Base-by-base conservation (phyloP, 2,113 vertebrate species). In the Muntiacus reevesi region DNA sequence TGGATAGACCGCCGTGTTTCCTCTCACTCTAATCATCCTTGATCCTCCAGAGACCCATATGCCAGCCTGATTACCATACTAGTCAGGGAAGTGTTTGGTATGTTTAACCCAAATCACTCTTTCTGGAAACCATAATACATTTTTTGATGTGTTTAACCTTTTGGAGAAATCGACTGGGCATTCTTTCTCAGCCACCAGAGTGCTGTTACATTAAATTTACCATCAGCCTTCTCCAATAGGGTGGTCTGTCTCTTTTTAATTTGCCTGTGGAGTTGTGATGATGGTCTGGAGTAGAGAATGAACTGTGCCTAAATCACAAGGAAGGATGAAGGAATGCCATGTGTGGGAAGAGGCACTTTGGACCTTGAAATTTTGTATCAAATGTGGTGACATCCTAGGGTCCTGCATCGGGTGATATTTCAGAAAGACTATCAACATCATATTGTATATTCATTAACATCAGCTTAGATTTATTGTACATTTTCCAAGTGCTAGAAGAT, bases 51-150 rank as follows among this genome's bases (percentile, higher is more conserved):
- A 95, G 54, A 76, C 8, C 50, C 25, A 23, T 54, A 23, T 54
- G 50, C 88, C 36, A 87, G 21, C 36, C 47, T 76, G 50, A 64
- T 87, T 43, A 67, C 10, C 47, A 36, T 92, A 81, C 10, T 25
- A 55, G 45, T 79, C 12, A 64, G 86, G 43, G 27, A 84, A 67
- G 9, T 90, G 23, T 89, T 91, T 91, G 30, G 30, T 45, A 55
- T 94, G 50, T 67, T 96, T 89, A 87, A 95, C 94, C 16, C 60
- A 96, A 94, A 62, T 95, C 50, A 21, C 55, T 19, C 62, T 96
- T 97, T 95, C 62, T 36, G 62, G 71, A 95, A 95, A 83, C 83
- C 67, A 30, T 87, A 94, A 87, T 54, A 59, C 28, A 52, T 36
- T 54, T 78, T 52, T 87, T 27, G 79, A 43, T 60, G 19, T 96